Conservation (phyloP, 2,888 invertebrate genomes). For the Aromia moschata region DNA sequence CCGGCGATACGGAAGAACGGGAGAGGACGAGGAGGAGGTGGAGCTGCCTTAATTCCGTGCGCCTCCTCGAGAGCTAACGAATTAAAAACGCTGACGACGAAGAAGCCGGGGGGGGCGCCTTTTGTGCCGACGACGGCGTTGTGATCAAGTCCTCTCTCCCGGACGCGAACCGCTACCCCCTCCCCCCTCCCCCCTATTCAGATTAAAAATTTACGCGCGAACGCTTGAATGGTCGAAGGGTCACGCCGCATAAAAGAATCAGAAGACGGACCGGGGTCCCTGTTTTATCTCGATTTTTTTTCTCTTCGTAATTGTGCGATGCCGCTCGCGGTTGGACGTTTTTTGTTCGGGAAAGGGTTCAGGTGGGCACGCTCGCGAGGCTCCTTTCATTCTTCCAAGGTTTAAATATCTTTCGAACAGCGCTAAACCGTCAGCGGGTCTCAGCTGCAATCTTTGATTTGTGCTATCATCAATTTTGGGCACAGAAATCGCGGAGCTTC, state of each 20-base stretch:
- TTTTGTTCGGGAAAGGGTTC: too few species aligned
- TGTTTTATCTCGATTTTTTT: slow-evolving; percentile 5
- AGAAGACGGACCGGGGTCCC: slow-evolving; percentile 6
- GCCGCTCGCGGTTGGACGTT: background rate
- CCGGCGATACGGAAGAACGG: too few species aligned
- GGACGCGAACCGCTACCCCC: too few species aligned
- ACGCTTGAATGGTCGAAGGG: slow-evolving; percentile 7
- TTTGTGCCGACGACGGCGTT: slow-evolving; percentile 16
- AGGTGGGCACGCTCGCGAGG: too few species aligned
- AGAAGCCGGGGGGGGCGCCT: slow-evolving; percentile 1
- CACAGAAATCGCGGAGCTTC: too few species aligned
- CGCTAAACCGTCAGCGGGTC: too few species aligned
- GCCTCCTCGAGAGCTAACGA: slow-evolving; percentile 4
- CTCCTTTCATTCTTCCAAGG: too few species aligned
- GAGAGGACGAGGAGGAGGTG: too few species aligned
- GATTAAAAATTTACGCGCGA: slow-evolving; percentile 22
- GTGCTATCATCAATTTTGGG: too few species aligned
- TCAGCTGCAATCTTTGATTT: too few species aligned
- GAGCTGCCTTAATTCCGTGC: slow-evolving; percentile 15
- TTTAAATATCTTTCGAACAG: too few species aligned
- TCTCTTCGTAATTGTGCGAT: slow-evolving; percentile 5
- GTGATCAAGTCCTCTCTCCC: slow-evolving; percentile 15
- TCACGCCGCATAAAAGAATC: slow-evolving; percentile 6
- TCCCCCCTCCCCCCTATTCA: too few species aligned
- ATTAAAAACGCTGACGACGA: slow-evolving; percentile 16